A percentile compares a stretch with the other conserved stretches of the same genome.
phyloP scores from a whole-genome alignment of 2,113 vertebrate species.

The Acanthisitta chloris region DNA sequence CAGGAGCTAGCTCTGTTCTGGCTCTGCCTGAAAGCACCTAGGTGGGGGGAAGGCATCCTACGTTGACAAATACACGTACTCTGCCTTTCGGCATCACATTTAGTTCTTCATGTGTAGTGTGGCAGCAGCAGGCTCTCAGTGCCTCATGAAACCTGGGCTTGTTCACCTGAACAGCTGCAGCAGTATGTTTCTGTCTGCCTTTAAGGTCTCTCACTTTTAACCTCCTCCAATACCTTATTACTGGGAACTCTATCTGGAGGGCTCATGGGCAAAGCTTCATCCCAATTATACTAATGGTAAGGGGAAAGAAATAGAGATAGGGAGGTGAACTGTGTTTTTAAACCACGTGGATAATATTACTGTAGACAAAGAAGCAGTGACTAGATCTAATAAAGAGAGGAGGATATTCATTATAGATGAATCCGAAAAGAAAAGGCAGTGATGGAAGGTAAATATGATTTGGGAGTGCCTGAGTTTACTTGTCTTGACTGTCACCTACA shows the following conservation, averaged over 20 bases:
- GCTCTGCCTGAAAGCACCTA: not conserved
- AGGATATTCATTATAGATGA: slow-evolving; percentile 31
- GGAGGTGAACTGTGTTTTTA: not conserved
- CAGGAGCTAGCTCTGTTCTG: not conserved
- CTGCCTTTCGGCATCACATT: not conserved
- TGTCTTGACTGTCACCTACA: not conserved
- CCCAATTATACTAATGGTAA: slow-evolving; percentile 15
- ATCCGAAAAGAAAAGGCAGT: not conserved
- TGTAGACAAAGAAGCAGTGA: not conserved
- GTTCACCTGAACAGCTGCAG: not conserved
- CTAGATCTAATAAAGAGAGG: not conserved
- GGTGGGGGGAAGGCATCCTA: not conserved
- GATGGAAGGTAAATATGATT: slow-evolving; percentile 1
- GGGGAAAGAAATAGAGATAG: not conserved
- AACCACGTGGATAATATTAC: not conserved
- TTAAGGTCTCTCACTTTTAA: not conserved
- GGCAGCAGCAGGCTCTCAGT: not conserved
- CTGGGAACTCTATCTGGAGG: not conserved
- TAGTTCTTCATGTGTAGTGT: not conserved
- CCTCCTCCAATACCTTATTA: not conserved
- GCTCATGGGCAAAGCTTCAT: not conserved
- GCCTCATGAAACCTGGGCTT: not conserved
- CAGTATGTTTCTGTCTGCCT: not conserved
- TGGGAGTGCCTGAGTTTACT: not conserved
- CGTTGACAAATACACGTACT: not conserved